These are phyloP conservation scores for Diglossa cyanea DNA, from an alignment of 2,797 vertebrate species.

Conservation along the genomic window DNA sequence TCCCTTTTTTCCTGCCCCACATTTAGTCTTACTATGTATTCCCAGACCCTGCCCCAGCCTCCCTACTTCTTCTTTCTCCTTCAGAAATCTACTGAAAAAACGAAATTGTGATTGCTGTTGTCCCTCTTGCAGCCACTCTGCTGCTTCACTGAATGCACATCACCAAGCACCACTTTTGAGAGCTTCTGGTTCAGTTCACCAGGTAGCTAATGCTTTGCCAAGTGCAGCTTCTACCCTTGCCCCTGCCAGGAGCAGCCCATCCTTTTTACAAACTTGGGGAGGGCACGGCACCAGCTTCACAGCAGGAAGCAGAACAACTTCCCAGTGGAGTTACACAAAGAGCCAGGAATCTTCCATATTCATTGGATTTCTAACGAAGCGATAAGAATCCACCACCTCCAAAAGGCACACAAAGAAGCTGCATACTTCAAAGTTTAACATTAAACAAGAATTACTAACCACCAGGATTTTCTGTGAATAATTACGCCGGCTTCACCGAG, in stretches of 20 bases:
- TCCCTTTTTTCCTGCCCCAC: too few relatives aligned
- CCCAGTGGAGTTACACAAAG: not conserved
- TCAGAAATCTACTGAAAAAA: not conserved
- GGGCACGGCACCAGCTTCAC: not conserved
- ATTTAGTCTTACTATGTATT: rapidly evolving
- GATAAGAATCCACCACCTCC: not conserved
- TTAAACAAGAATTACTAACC: not conserved
- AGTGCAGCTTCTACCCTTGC: not conserved
- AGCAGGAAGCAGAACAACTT: not conserved
- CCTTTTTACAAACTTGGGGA: not conserved
- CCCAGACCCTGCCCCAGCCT: not conserved
- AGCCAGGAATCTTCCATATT: not conserved
- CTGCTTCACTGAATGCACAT: not conserved
- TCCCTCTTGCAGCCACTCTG: not conserved
- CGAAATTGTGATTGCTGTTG: not conserved
- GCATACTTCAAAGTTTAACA: not conserved
- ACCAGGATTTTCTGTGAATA: not conserved
- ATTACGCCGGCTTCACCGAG: not conserved
- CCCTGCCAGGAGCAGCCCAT: not conserved
- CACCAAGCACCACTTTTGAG: not conserved
- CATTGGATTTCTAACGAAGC: not conserved
- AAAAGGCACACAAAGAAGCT: not conserved
- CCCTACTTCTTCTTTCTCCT: not conserved
- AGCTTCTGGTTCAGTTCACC: not conserved
- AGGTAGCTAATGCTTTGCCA: not conserved